Evolutionary conservation across 2,797 vertebrate species (phyloP).

Genomic region (Manis pentadactyla): DNA sequence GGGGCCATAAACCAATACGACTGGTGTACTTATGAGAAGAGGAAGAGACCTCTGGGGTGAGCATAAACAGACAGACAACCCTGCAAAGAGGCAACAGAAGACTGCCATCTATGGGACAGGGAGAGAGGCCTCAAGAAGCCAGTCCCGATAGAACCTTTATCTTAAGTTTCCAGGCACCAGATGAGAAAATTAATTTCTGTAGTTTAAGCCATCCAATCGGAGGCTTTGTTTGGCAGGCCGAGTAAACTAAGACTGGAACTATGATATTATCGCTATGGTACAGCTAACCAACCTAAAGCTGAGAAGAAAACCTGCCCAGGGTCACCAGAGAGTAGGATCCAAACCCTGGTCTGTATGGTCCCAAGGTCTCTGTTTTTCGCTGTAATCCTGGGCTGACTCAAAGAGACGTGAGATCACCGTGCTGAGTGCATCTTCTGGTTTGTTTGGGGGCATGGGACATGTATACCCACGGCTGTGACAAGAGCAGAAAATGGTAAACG

Average conservation of each 20-base stretch:
- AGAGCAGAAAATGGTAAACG: neutral
- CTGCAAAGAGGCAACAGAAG: accelerated
- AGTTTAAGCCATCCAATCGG: neutral
- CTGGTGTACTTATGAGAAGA: neutral
- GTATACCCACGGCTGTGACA: accelerated
- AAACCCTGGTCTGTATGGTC: neutral
- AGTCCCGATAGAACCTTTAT: neutral
- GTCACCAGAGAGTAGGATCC: neutral
- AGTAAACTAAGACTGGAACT: neutral
- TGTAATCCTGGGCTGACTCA: neutral
- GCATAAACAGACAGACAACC: too few species aligned
- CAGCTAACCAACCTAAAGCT: neutral
- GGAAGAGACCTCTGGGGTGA: neutral
- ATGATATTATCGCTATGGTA: accelerated
- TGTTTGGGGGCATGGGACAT: neutral
- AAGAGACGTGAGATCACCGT: neutral
- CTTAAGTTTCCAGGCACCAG: neutral
- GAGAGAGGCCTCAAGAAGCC: neutral
- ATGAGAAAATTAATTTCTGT: neutral
- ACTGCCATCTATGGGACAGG: neutral
- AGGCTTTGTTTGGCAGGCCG: neutral
- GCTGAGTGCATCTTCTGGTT: neutral
- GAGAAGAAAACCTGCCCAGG: neutral
- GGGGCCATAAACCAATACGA: neutral
- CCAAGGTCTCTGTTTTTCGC: neutral